Evolutionary conservation across 2,113 vertebrate species (phyloP).

Genomic region (Caranx ignobilis): DNA sequence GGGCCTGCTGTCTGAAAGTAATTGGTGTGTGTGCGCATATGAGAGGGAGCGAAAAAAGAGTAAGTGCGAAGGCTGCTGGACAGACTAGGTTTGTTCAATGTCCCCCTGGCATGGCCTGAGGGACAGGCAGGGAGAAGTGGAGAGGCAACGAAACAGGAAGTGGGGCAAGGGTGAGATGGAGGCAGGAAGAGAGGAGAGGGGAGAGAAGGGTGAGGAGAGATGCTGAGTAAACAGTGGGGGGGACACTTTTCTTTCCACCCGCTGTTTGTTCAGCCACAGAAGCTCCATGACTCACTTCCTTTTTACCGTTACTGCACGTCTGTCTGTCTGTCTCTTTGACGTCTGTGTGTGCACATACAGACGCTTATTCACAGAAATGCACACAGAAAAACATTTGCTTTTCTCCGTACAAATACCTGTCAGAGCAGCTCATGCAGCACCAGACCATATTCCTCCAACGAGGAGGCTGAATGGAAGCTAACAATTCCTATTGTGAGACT

Average conservation of each 20-base stretch:
- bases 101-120: conserved; percentile 59
- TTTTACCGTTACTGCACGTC: background rate
- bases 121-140: conserved; percentile 45
- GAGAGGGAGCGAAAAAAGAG: background rate
- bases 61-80: conserved; percentile 36
- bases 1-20: conserved; percentile 49
- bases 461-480: conserved; percentile 37
- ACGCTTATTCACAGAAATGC: background rate
- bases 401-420: background rate
- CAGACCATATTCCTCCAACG: conserved; percentile 24
- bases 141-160: conserved; percentile 51
- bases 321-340: background rate
- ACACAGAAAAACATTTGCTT: conserved; percentile 11
- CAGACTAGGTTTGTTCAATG: conserved; percentile 66
- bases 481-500: conserved; percentile 2
- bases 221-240: conserved; percentile 61
- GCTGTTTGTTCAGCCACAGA: conserved; percentile 52
- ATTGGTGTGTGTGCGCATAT: conserved; percentile 38
- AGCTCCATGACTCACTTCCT: conserved; percentile 50
- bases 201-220: conserved; percentile 35
- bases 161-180: conserved; percentile 49
- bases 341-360: background rate
- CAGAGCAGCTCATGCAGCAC: background rate
- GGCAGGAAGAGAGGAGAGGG: conserved; percentile 56
- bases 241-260: conserved; percentile 27